phyloP scores from a whole-genome alignment of 1,140 invertebrate species.

The Eulimnadia texana region DNA sequence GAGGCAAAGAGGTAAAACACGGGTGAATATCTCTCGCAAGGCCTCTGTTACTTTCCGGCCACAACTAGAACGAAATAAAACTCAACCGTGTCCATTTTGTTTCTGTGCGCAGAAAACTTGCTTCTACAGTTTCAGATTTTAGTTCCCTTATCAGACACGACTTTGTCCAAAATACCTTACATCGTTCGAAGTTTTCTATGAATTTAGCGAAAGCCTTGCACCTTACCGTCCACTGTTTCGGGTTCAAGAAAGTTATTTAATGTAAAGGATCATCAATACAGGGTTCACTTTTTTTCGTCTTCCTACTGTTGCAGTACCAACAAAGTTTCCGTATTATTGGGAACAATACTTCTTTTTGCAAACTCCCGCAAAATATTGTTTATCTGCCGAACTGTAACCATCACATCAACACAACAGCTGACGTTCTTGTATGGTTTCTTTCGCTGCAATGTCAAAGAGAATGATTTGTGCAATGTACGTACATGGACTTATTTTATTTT shows the following conservation, averaged over 20 bases:
- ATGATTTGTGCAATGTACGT: no score
- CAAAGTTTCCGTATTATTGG: not conserved
- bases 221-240: not conserved
- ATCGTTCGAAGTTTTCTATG: not conserved
- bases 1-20: no score
- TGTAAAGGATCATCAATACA: not conserved
- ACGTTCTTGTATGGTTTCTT: no score
- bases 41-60: no score
- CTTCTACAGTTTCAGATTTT: not conserved
- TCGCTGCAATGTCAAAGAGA: no score
- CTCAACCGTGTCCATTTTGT: not conserved
- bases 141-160: not conserved
- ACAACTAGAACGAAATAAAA: not conserved
- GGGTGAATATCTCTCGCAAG: no score
- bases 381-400: no score
- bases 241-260: not conserved
- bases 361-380: no score
- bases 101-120: not conserved
- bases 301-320: not conserved
- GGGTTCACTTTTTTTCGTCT: not conserved
- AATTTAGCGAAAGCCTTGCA: not conserved
- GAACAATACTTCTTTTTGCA: no score
- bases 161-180: not conserved
- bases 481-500: no score
- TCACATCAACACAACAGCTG: no score